Base-by-base conservation (phyloP, 2,888 invertebrate species). In the Myopa testacea region DNA sequence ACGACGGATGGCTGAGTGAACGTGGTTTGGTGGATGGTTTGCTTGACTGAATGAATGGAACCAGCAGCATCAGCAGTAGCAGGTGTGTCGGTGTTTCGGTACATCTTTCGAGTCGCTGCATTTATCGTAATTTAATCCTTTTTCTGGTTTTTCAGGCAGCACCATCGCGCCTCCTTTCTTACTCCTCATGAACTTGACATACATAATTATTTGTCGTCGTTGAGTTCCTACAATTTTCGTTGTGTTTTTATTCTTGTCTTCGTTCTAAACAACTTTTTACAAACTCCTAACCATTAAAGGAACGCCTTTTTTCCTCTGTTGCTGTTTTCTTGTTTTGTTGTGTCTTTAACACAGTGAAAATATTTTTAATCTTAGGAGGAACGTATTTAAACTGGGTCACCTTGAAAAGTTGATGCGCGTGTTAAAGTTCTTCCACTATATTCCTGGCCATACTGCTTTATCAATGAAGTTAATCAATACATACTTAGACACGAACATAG, bases 381-480 rank as follows among this genome's bases (percentile, higher is more conserved):
- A 72, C 62, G 73, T 62, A 73, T 73, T 19, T 62, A 26, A 63
- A 73, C 45, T 73, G 73, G 73, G 73, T 73, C 60, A 73, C 73
- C 73, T 73, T 73, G 73, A 73, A 69, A 26, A 19, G 4, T 34
- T 10, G n/a, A n/a, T 26, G 16, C 12, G 16, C 19, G 19, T 62
- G 14, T 62, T 62, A 2, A 19, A n/a, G 62, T 26, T 10, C n/a
- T 10, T 19, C 19, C 26, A 26, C 45, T 37, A 12, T 70, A 12
- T 52, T 52, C 50, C 45, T 50, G 52, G 69, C 68, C 26, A 60
- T 34, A 63, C 63, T 37, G 63, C 63, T 63, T 63, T 63, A 10
- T 45, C 0, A 26, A 26, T 45, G 45, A 45, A 45, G 45, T 45
- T 6, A 45, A 10, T 45, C 10, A 45, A 45, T 3, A 45, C 1